Evolutionary conservation across 2,797 vertebrate species (phyloP).

Genomic region (Aeoliscus strigatus): DNA sequence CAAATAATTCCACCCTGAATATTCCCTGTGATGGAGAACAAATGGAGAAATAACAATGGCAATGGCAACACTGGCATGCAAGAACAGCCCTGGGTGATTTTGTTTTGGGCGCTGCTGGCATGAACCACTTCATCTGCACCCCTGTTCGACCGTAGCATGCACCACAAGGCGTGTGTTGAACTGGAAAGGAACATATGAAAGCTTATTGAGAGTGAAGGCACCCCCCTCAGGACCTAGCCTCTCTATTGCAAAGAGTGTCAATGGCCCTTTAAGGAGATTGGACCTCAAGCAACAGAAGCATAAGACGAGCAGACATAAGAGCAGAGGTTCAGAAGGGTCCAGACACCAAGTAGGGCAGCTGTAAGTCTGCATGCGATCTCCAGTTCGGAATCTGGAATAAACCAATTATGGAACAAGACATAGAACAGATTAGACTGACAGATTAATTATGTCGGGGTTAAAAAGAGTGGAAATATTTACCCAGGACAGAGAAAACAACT

Average conservation of each 20-base stretch:
- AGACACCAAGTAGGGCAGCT: slow-evolving; percentile 15
- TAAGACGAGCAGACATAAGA: slow-evolving; percentile 24
- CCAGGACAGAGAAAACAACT: slow-evolving; percentile 22
- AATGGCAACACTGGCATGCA: slow-evolving; percentile 53
- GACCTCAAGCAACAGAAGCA: slow-evolving; percentile 19
- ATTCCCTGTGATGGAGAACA: slow-evolving; percentile 28
- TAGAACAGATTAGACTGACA: slow-evolving; percentile 10
- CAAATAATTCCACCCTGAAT: no score
- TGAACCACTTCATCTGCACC: slow-evolving; percentile 43
- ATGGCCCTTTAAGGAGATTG: slow-evolving; percentile 35
- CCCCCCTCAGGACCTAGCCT: slow-evolving; percentile 35
- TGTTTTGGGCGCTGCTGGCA: slow-evolving; percentile 24
- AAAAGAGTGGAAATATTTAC: slow-evolving; percentile 33
- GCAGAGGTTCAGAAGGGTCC: slow-evolving; percentile 18
- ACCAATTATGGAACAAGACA: slow-evolving; percentile 26
- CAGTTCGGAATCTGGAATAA: slow-evolving; percentile 14
- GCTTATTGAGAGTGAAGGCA: slow-evolving; percentile 51
- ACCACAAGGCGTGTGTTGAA: slow-evolving; percentile 40
- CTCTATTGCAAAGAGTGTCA: slow-evolving; percentile 21
- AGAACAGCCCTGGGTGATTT: slow-evolving; percentile 46
- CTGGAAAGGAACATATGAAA: slow-evolving; percentile 31
- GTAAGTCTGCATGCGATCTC: slow-evolving; percentile 7
- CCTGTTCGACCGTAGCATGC: slow-evolving; percentile 61
- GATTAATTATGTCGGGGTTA: slow-evolving; percentile 18
- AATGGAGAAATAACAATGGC: slow-evolving; percentile 49